phyloP scores from a whole-genome alignment of 2,888 invertebrate species.

The Graphium colonna region DNA sequence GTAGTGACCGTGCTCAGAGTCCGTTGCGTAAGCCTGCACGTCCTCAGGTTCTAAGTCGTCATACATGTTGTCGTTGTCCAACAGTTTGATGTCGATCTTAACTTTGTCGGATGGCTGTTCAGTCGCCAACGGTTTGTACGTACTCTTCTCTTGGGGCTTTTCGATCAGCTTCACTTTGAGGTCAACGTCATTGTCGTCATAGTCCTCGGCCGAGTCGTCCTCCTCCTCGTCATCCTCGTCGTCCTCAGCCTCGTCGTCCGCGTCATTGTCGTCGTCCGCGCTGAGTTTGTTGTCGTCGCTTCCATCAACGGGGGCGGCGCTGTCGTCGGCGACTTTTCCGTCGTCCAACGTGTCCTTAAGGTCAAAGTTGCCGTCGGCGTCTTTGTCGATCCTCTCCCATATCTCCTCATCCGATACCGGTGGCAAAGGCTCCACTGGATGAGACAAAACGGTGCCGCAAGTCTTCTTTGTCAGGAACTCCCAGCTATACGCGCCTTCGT shows the following conservation, averaged over 20 bases:
- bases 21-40: constrained; percentile 52
- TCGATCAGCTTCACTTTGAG: constrained; percentile 63
- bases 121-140: constrained; percentile 26
- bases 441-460: constrained; percentile 56
- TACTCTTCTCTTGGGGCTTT: constrained; percentile 35
- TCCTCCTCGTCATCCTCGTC: constrained; percentile 58
- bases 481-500: constrained; percentile 65
- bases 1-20: constrained; percentile 67
- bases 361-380: constrained; percentile 61
- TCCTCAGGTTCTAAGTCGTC: constrained; percentile 53
- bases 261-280: constrained; percentile 52
- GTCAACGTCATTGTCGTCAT: constrained; percentile 58
- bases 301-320: constrained; percentile 26
- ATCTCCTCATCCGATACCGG: constrained; percentile 69
- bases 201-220: constrained; percentile 52
- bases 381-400: constrained; percentile 69
- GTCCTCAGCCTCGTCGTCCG: constrained; percentile 56
- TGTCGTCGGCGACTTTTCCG: constrained; percentile 55
- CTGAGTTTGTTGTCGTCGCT: constrained; percentile 49
- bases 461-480: constrained; percentile 68
- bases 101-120: constrained; percentile 38
- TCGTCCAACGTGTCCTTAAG: constrained; percentile 67
- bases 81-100: constrained; percentile 55
- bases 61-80: constrained; percentile 53
- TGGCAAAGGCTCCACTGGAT: constrained; percentile 55